Conservation (phyloP, 64 coral and sea anemone genomes). For the Anthopleura sola region DNA sequence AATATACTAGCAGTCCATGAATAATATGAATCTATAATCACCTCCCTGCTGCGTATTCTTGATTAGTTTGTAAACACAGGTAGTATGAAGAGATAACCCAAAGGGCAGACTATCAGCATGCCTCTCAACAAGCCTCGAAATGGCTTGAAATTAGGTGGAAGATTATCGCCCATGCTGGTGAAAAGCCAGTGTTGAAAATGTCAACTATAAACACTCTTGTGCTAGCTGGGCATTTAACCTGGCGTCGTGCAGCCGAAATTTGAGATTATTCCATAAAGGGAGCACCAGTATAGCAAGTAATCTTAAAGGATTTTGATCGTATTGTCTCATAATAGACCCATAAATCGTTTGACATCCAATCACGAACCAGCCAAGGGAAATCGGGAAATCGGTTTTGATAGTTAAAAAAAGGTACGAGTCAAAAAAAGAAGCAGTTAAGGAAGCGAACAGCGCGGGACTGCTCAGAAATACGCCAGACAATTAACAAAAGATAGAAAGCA, state of each 20-base stretch:
- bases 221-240: background rate
- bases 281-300: slow-evolving; percentile 21
- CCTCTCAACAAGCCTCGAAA: slow-evolving; percentile 1
- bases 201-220: slow-evolving; percentile 26
- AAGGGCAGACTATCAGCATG: slow-evolving; percentile 18
- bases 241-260: slow-evolving; percentile 6
- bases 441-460: background rate
- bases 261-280: background rate
- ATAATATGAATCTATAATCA: slow-evolving; percentile 89
- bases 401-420: background rate
- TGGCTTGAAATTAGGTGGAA: slow-evolving; percentile 36
- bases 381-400: slow-evolving; percentile 5
- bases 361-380: background rate
- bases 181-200: slow-evolving; percentile 39
- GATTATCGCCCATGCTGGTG: slow-evolving; percentile 58
- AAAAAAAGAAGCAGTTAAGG: background rate
- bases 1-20: slow-evolving; percentile 71
- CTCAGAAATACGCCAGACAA: background rate
- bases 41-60: slow-evolving; percentile 71
- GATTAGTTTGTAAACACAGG: slow-evolving; percentile 96
- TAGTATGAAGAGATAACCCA: slow-evolving; percentile 35
- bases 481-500: background rate
- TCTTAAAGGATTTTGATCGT: slow-evolving; percentile 9
- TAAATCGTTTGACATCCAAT: slow-evolving; percentile 13
- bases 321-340: slow-evolving; percentile 22